Evolutionary conservation across 2,113 vertebrate species (phyloP).

Genomic region (Pomatorhinus ruficollis): DNA sequence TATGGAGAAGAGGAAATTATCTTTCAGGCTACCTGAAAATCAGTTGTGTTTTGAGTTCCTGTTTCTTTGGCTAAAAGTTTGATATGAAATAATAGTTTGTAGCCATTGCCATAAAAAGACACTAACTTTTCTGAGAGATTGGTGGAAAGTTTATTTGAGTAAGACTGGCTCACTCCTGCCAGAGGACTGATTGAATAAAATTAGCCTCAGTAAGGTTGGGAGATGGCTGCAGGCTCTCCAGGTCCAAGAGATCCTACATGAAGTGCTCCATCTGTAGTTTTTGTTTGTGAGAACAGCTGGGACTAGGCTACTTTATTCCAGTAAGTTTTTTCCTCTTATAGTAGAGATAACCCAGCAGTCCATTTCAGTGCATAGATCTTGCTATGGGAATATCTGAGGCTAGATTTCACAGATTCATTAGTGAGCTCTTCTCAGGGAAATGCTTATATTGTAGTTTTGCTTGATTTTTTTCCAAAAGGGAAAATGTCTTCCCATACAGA

Average conservation of each 20-base stretch:
- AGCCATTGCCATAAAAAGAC: neutral
- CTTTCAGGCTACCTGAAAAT: neutral
- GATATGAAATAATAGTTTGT: neutral
- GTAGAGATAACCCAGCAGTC: neutral
- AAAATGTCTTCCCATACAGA: slow-evolving; percentile 54
- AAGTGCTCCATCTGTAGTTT: slow-evolving; percentile 48
- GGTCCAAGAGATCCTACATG: slow-evolving; percentile 12
- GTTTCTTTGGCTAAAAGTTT: neutral
- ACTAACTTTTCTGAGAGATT: slow-evolving; percentile 6
- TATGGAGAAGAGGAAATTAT: neutral
- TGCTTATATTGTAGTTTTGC: slow-evolving; percentile 32
- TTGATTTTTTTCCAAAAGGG: slow-evolving; percentile 43
- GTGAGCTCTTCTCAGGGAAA: neutral
- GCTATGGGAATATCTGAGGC: neutral
- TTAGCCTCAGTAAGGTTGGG: neutral
- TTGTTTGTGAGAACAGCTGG: neutral
- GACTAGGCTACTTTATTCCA: neutral
- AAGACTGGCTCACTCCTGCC: neutral
- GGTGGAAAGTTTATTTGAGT: neutral
- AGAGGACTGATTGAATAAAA: slow-evolving; percentile 31
- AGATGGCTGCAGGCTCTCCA: neutral
- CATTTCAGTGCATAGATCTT: neutral
- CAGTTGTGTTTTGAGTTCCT: neutral
- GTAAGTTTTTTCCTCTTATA: slow-evolving; percentile 15
- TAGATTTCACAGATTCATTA: slow-evolving; percentile 38